phyloP scores from a whole-genome alignment of 1,140 invertebrate species.

The Steinernema feltiae region DNA sequence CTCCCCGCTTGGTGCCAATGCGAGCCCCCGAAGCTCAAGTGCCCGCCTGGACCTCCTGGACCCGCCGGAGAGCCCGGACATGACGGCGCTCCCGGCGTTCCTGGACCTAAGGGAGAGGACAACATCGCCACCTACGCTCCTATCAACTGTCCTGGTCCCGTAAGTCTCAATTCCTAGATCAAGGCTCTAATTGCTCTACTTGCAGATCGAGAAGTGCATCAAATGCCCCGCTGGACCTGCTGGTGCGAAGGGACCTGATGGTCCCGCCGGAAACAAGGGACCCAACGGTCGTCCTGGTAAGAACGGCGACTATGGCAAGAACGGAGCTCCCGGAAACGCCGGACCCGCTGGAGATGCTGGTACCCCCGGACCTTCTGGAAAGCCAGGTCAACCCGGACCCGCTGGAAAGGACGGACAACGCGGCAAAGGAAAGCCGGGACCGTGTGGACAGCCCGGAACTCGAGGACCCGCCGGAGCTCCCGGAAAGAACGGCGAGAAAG shows the following conservation, averaged over 20 bases:
- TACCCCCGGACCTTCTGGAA: slow-evolving; percentile 15
- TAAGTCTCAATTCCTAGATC: not conserved
- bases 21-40: not conserved
- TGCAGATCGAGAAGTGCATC: not conserved
- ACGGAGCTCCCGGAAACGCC: slow-evolving; percentile 21
- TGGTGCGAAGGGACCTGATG: not conserved
- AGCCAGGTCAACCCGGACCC: slow-evolving; percentile 20
- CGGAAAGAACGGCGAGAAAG: slow-evolving; percentile 17
- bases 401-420: slow-evolving; percentile 25
- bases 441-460: slow-evolving; percentile 17
- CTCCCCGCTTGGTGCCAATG: not conserved
- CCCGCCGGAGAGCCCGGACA: not conserved
- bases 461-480: slow-evolving; percentile 20
- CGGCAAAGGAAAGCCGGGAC: slow-evolving; percentile 21
- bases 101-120: not conserved
- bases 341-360: slow-evolving; percentile 21
- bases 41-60: not conserved
- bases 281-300: slow-evolving; percentile 25
- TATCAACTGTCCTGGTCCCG: not conserved
- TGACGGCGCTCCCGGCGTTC: not conserved
- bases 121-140: not conserved
- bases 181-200: not conserved
- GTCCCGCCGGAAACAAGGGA: slow-evolving; percentile 19
- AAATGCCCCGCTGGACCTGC: slow-evolving; percentile 21
- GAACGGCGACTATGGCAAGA: slow-evolving; percentile 18